These are phyloP conservation scores for Heliothis peltigera DNA, from an alignment of 2,888 invertebrate species.

Conservation along the genomic window DNA sequence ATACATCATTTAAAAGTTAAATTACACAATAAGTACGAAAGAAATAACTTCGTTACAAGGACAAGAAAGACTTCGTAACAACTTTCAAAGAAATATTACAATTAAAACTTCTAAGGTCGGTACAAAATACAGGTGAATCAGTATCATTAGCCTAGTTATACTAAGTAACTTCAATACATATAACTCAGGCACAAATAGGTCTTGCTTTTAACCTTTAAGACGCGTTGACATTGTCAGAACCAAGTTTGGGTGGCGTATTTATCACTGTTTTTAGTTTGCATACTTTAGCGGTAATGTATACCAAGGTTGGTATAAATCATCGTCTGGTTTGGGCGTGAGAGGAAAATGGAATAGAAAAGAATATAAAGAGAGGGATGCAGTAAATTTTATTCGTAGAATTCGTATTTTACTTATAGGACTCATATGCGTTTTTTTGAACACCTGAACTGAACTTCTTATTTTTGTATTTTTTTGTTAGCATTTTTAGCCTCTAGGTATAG, in stretches of 20 bases:
- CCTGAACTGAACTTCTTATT: too few species aligned
- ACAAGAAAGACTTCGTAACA: constrained; percentile 13
- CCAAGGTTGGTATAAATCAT: constrained; percentile 69
- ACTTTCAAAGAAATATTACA: constrained; percentile 46
- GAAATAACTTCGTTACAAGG: constrained; percentile 4
- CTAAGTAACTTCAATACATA: constrained; percentile 31
- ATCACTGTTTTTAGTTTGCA: constrained; percentile 51
- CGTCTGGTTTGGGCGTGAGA: constrained; percentile 46
- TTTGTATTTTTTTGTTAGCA: too few species aligned
- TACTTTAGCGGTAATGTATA: constrained; percentile 65
- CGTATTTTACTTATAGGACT: neutral
- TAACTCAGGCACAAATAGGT: constrained; percentile 40
- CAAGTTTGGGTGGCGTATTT: constrained; percentile 49
- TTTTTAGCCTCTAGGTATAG: too few species aligned
- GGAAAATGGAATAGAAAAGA: constrained; percentile 21
- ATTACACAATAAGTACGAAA: constrained; percentile 11
- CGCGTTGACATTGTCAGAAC: constrained; percentile 48
- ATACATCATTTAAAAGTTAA: constrained; percentile 3
- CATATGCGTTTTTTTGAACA: neutral
- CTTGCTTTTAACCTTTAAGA: constrained; percentile 34
- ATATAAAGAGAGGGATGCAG: constrained; percentile 3
- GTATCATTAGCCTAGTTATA: constrained; percentile 46
- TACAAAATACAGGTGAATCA: constrained; percentile 49
- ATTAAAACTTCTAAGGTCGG: constrained; percentile 55
- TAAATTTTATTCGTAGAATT: neutral